Conservation (phyloP, 2,888 invertebrate species). For the Melanotus villosus region DNA sequence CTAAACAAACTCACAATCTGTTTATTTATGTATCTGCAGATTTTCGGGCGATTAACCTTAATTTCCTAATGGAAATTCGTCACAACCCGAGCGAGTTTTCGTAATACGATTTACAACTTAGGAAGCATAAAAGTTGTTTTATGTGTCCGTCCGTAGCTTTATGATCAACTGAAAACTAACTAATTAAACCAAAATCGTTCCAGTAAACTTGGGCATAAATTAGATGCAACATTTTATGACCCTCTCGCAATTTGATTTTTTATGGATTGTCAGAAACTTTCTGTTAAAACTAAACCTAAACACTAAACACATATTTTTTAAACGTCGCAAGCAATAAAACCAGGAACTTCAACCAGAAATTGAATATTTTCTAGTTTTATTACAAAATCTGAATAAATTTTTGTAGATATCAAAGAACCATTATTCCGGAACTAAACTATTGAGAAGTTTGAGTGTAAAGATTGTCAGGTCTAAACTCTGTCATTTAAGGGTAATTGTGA, state of each 20-base stretch:
- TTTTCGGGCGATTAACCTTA: background rate
- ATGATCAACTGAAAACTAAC: slow-evolving; percentile 20
- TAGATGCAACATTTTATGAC: slow-evolving; percentile 1
- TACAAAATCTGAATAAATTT: no score
- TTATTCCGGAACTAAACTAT: background rate
- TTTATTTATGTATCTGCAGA: no score
- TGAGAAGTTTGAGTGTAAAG: background rate
- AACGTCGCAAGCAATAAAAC: no score
- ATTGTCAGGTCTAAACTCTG: background rate
- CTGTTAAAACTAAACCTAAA: no score
- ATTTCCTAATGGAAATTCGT: slow-evolving; percentile 8
- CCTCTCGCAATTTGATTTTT: background rate
- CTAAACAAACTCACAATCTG: no score
- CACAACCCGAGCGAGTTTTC: background rate
- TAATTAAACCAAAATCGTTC: slow-evolving; percentile 20
- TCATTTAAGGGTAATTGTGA: slow-evolving; percentile 6
- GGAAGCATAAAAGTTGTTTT: slow-evolving; percentile 2
- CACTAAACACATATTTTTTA: no score
- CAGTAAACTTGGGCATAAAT: slow-evolving; percentile 12
- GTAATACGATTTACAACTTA: slow-evolving; percentile 7
- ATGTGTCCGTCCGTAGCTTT: slow-evolving; percentile 4
- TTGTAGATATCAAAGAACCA: no score
- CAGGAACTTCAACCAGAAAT: no score
- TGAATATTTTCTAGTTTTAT: no score
- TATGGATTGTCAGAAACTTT: background rate